Evolutionary conservation across 2,797 vertebrate genomes (phyloP).

Genomic region (Propithecus perrieri): DNA sequence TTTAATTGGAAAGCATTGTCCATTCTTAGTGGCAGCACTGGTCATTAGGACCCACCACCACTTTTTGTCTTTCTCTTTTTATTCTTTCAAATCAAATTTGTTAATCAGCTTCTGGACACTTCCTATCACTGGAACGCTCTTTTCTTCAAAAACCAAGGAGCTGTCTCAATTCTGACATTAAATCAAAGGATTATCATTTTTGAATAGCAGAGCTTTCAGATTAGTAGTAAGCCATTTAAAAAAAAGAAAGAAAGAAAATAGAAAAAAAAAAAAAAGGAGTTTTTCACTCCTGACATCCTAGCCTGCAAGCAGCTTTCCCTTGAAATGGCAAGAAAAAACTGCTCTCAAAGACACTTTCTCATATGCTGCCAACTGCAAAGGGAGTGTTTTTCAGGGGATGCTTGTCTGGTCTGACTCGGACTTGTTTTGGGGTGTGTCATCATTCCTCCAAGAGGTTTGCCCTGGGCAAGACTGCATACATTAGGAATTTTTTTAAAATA

Average conservation of each 20-base stretch:
- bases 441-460: slow-evolving; percentile 53
- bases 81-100: neutral
- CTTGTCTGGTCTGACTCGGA: slow-evolving; percentile 8
- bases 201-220: slow-evolving; percentile 39
- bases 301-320: slow-evolving; percentile 21
- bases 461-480: slow-evolving; percentile 54
- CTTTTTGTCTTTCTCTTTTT: neutral
- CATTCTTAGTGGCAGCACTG: neutral
- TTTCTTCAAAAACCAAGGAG: neutral
- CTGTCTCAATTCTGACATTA: neutral
- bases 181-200: slow-evolving; percentile 44
- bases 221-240: slow-evolving; percentile 39
- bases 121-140: neutral
- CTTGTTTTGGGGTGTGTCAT: slow-evolving; percentile 63
- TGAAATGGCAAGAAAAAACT: slow-evolving; percentile 38
- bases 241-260: neutral
- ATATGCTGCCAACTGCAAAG: slow-evolving; percentile 34
- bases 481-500: neutral
- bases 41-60: neutral
- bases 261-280: neutral
- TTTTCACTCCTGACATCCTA: neutral
- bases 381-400: slow-evolving; percentile 5
- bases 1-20: neutral
- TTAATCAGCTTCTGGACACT: neutral
- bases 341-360: slow-evolving; percentile 57